A percentile compares a stretch with the other conserved stretches of the same genome.
These are phyloP conservation scores for Branchinecta lynchi DNA, from an alignment of 1,140 invertebrate species.

Conservation along the genomic window DNA sequence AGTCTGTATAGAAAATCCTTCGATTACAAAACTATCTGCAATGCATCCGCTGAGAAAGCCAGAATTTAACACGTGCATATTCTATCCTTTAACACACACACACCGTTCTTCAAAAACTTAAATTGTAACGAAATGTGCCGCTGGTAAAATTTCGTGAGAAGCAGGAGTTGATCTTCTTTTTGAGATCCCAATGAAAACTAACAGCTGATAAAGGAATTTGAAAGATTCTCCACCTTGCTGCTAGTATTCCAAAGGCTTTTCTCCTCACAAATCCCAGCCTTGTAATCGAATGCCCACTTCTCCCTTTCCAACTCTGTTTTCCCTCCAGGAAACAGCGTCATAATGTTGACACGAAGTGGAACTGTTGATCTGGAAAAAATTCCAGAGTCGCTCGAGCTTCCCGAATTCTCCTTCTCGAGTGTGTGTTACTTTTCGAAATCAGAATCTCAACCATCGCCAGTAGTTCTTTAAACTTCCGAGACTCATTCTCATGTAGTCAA, in stretches of 20 bases:
- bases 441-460: neutral
- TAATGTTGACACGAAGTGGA: neutral
- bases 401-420: neutral
- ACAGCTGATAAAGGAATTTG: neutral
- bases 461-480: neutral
- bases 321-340: neutral
- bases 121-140: too few species aligned
- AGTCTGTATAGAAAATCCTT: too few species aligned
- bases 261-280: neutral
- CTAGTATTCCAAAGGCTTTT: neutral
- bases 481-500: neutral
- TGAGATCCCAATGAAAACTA: too few species aligned
- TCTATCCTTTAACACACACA: too few species aligned
- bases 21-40: too few species aligned
- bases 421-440: neutral
- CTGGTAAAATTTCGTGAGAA: too few species aligned
- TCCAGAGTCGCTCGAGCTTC: constrained; percentile 20
- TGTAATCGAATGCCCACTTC: neutral
- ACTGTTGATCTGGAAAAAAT: constrained; percentile 16
- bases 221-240: neutral
- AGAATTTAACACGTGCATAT: too few species aligned
- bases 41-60: too few species aligned
- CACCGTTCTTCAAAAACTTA: too few species aligned
- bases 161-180: too few species aligned
- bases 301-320: neutral